phyloP scores from a whole-genome alignment of 2,797 vertebrate genomes.

The Diplodus puntazzo region DNA sequence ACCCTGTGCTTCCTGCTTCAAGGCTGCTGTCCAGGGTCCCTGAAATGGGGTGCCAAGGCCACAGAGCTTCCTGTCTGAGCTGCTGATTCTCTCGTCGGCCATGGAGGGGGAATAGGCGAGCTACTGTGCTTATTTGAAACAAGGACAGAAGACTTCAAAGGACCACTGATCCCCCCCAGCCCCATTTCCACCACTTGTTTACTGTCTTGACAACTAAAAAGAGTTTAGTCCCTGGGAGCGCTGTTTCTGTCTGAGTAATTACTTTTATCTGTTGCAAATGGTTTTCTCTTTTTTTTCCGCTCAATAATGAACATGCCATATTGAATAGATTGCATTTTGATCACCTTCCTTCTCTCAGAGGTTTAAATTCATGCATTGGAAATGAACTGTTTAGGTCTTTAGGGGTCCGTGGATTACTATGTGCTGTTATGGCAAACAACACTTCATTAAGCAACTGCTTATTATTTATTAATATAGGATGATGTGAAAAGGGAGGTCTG shows the following conservation, averaged over 20 bases:
- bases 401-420: constrained; percentile 16
- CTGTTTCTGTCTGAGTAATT: constrained; percentile 59
- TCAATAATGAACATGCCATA: constrained; percentile 51
- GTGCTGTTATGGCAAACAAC: constrained; percentile 37
- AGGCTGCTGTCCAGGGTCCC: constrained; percentile 68
- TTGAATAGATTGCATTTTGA: constrained; percentile 57
- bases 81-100: constrained; percentile 41
- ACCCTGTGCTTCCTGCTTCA: constrained; percentile 67
- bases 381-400: constrained; percentile 43
- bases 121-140: constrained; percentile 74
- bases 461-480: constrained; percentile 24
- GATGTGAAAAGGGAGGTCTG: constrained; percentile 12
- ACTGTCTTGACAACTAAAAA: constrained; percentile 68
- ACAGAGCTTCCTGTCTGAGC: constrained; percentile 71
- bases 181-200: constrained; percentile 71
- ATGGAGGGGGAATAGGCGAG: constrained; percentile 57
- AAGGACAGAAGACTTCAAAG: constrained; percentile 71
- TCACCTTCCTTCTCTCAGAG: constrained; percentile 43
- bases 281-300: constrained; percentile 3
- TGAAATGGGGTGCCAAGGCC: constrained; percentile 70
- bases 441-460: constrained; percentile 42
- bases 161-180: constrained; percentile 61
- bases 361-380: constrained; percentile 48
- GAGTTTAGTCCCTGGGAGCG: constrained; percentile 62
- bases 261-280: constrained; percentile 59